Evolutionary conservation across 1,140 invertebrate species (phyloP).

Genomic region (Reticulitermes speratus): DNA sequence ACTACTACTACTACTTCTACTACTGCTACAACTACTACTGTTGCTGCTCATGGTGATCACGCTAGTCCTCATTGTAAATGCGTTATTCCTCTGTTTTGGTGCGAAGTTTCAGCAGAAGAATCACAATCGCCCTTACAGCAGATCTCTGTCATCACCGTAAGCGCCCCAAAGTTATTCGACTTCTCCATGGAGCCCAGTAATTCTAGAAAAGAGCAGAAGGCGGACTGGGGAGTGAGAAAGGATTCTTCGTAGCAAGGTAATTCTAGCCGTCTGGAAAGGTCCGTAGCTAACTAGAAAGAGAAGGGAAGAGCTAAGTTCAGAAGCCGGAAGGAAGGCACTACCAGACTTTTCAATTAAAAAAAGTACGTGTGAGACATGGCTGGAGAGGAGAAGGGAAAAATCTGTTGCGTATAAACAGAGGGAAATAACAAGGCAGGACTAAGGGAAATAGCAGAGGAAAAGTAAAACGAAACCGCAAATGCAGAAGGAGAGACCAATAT

Average conservation of each 20-base stretch:
- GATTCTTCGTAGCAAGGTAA: neutral
- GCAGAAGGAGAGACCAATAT: neutral
- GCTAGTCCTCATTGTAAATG: neutral
- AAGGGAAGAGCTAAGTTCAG: neutral
- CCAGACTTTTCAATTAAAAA: constrained; percentile 31
- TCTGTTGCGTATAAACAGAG: no score
- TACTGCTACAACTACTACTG: neutral
- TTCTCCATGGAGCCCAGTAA: neutral
- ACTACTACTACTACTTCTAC: neutral
- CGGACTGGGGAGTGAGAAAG: neutral
- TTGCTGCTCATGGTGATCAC: neutral
- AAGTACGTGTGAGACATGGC: constrained; percentile 14
- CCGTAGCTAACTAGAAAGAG: neutral
- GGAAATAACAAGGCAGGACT: neutral
- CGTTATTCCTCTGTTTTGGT: neutral
- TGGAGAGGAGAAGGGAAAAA: neutral
- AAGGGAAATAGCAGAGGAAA: neutral
- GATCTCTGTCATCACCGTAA: neutral
- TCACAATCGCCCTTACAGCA: neutral
- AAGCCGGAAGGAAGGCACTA: constrained; percentile 21
- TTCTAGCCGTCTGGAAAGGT: neutral
- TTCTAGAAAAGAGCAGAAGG: neutral
- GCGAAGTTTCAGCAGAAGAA: neutral
- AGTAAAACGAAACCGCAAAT: neutral
- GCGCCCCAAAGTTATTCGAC: neutral